These are phyloP conservation scores for Drosophila baimaii DNA, from an alignment of 1,140 invertebrate genomes.

Conservation along the genomic window DNA sequence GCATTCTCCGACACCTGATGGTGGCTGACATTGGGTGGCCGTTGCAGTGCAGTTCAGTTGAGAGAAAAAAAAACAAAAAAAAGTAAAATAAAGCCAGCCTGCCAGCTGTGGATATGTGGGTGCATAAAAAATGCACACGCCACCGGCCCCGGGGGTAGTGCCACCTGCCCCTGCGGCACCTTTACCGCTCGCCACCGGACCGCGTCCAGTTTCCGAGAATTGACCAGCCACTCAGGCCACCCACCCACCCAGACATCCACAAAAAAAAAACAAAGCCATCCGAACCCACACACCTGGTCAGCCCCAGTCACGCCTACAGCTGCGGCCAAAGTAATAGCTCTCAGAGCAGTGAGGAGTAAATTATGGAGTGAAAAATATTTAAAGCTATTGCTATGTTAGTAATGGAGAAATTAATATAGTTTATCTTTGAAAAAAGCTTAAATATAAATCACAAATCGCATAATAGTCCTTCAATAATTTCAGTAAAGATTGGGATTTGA, in stretches of 20 bases:
- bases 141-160: constrained; percentile 33
- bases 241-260: constrained; percentile 5
- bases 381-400: neutral
- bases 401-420: neutral
- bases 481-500: too few species aligned
- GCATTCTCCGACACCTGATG: constrained; percentile 67
- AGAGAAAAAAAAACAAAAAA: neutral
- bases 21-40: constrained; percentile 10
- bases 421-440: neutral
- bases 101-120: constrained; percentile 76
- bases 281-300: constrained; percentile 11
- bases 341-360: neutral
- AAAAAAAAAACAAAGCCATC: constrained; percentile 32
- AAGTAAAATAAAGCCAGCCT: constrained; percentile 48
- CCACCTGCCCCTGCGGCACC: constrained; percentile 42
- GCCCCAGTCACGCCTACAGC: constrained; percentile 17
- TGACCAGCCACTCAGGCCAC: constrained; percentile 55
- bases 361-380: neutral
- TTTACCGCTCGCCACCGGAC: constrained; percentile 7
- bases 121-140: constrained; percentile 76
- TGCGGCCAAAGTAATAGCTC: constrained; percentile 16
- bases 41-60: constrained; percentile 7
- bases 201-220: constrained; percentile 45
- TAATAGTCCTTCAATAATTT: too few species aligned
- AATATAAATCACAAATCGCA: too few species aligned